Base-by-base conservation (phyloP, 2,113 vertebrate species). In the Arvicanthis niloticus region DNA sequence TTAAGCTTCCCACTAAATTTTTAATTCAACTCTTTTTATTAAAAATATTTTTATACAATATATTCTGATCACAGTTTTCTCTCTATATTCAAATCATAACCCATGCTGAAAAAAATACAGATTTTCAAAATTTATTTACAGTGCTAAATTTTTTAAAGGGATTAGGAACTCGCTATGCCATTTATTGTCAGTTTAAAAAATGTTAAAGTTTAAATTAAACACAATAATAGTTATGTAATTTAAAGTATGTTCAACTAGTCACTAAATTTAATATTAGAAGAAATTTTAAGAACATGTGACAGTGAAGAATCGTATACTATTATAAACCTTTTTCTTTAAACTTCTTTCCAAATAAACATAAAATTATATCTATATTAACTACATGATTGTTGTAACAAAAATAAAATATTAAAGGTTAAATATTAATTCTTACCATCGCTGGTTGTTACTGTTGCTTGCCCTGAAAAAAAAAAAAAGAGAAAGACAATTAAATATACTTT, bases 381-480 rank as follows among this genome's bases (percentile, higher is more conserved):
- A 88, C 26, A 89, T 31, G 87, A 29, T 85, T 58, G 77, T 65
- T 0, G 37, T 22, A 65, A 87, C 1, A 60, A 86, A 22, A 58
- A 62, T 40, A 67, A 2, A 88, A 53, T 48, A 40, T 62, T 21
- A 76, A 88, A 95, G 73, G 62, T 15, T 1, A 94, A 67, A 67
- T 91, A 65, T 87, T 45, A 84, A 65, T 24, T 95, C 98, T 99
- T 98, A 99, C 98, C 98, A 89, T 0, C 0, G 60, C 0, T 15
- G 7, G 2, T 0, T 1, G 0, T 0, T 8, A 0, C 0, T 0
- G 0, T 0, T 0, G 0, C 0, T 13, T 37, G 2, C 10, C 1
- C 22, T 96, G 97, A 29, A 97, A 98, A 98, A 96, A 0, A 8
- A 26, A 62, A 97, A 98, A 98, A 96, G 0, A 8, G 9, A 62